Base-by-base conservation (phyloP, 2,113 vertebrate species). In the Oxygymnocypris stewartii region DNA sequence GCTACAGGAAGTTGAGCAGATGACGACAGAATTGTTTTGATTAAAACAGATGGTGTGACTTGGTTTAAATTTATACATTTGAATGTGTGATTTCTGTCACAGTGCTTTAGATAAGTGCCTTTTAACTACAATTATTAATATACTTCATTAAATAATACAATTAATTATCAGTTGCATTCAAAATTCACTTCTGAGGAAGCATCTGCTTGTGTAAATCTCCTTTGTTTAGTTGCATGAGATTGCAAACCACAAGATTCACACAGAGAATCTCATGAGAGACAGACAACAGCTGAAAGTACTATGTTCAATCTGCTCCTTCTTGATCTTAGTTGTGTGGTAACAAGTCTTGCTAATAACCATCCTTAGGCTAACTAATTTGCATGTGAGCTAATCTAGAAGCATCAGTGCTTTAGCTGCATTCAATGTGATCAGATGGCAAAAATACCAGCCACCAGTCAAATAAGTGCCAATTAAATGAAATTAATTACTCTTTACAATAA, bases 321-420 rank as follows among this genome's bases (percentile, higher is more conserved):
- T 80, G 49, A 80, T 80, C 57, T 44, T 35, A 80, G 57, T 80
- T 79, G 11, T 44, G 79, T 63, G 0, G 9, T 79, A 61, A 61
- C 54, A 63, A 63, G 57, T 23, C 12, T 80, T 25, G 79, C 37
- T 80, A 80, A 80, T 63, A 40, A 16, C 79, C 37, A 61, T 63
- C 57, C 57, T 80, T 4, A 80, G 12, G 79, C 35, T 63, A 42
- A 80, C 23, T n/a, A 4, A 80, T 44, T 80, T 80, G 35, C 79
- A 80, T 57, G 12, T 42, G 20, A 63, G 57, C 57, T 42, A 63
- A 61, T 59, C 20, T 31, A 79, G 4, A 35, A 73, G 8, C 16
- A 37, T 37, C 16, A 20, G 0, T 71, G 35, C 4, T 40, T 40
- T 37, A 23, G 4, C 35, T 40, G 35, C 35, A 40, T 73, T 73